Evolutionary conservation across 2,888 invertebrate species (phyloP), one percentile per base, ranked within the genome.

Genomic region (Smittia aterrima): DNA sequence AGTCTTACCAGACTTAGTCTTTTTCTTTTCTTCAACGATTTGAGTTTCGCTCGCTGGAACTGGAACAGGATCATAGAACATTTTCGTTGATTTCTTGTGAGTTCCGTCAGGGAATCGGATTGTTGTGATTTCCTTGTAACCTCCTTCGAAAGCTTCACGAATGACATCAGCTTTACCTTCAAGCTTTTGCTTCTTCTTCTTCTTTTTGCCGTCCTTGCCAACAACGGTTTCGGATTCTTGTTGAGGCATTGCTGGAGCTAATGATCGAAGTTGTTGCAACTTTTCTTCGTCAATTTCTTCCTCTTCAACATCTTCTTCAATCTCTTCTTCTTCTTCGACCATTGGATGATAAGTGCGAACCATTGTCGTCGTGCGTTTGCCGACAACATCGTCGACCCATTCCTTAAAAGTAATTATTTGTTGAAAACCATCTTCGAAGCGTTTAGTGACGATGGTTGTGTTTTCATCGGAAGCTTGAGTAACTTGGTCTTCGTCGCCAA

Each of bases 381-480:
- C 74, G 32, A 72, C 54, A 16, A 58, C 58, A 40, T 72, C 72
- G 64, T 53, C 64, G 22, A 74, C 74, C 72, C 72, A 72, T 72
- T 72, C 72, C 18, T 72, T 72, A 25, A n/a, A n/a, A 27, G 74
- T 74, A 20, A 74, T 66, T 41, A 66, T 74, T 74, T 74, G 74
- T 53, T 74, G 66, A 53, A 66, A 74, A 66, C 74, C 66, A 16
- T 74, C 66, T 4, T 74, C 74, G 24, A 66, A 16, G 20, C 64
- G 64, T 47, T 66, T 64, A 22, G 64, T 74, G n/a, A 66, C 66
- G 41, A 66, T 66, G 9, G 18, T 74, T n/a, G 66, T 74, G 27
- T 64, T 74, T 66, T 64, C 74, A 32, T 74, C 74, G 22, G 27
- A 41, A 7, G 16, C 3, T 47, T 64, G 66, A n/a, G 54, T 54